Base-by-base conservation (phyloP, 2,113 vertebrate genomes). In the Caretta caretta region DNA sequence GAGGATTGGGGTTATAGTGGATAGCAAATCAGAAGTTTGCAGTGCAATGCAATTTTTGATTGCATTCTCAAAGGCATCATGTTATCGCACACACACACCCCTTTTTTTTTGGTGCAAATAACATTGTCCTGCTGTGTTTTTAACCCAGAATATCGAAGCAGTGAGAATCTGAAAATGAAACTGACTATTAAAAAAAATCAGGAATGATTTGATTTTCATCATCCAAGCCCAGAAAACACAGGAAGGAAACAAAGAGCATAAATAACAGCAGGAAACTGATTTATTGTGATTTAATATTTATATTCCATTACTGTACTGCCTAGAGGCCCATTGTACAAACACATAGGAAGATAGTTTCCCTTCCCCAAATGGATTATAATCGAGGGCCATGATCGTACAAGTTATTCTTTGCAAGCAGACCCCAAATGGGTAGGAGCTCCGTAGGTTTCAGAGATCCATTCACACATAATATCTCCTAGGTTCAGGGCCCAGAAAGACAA, bases 131-230 rank as follows among this genome's bases (percentile, higher is more conserved):
- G 75, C 75, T 38, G 20, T 7, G 54, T 35, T 65, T 1, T 0
- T 3, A 20, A 72, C 79, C 48, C 69, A 17, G 24, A 29, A 48
- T 69, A 5, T 19, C 1, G 49, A 3, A 1, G 38, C 24, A 5
- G 24, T 6, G 22, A 50, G 35, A 46, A 42, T 1, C 5, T 69
- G 51, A 22, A 48, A 78, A 8, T 38, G 49, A 19, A 87, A 78
- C 76, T 5, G 27, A 48, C 16, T 20, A 72, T 72, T 38, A 72
- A 69, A 69, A 69, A 69, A 69, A 49, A 10, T 42, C 35, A 69
- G 65, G 35, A 86, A 49, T 0, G 0, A 83, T 50, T 54, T 14
- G 0, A 2, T 84, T 80, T 57, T 13, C 81, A 7, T 53, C 0
- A 0, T 42, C 51, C 86, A 19, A n/a, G 46, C 42, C 50, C 51